These are phyloP conservation scores for Bovichtus variegatus DNA, from an alignment of 2,797 vertebrate species.

Conservation along the genomic window DNA sequence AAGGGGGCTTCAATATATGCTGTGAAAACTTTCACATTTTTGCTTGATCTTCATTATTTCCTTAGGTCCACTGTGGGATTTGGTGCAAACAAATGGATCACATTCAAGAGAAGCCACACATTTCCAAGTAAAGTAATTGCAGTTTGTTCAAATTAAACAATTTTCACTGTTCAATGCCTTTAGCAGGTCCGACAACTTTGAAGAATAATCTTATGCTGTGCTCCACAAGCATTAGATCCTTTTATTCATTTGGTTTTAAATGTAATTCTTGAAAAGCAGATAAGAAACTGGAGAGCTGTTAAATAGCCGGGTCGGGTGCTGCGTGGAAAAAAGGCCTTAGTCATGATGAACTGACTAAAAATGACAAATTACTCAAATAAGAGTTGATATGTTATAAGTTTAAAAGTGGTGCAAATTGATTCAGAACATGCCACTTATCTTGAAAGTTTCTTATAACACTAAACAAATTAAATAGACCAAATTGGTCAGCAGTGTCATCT, in stretches of 20 bases:
- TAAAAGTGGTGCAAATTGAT: neutral
- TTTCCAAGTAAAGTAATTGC: slow-evolving; percentile 48
- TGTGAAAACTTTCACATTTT: slow-evolving; percentile 43
- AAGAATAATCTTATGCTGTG: slow-evolving; percentile 43
- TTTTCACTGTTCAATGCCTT: slow-evolving; percentile 47
- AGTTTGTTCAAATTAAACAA: slow-evolving; percentile 55
- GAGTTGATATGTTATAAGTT: slow-evolving; percentile 16
- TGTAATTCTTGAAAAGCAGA: slow-evolving; percentile 57
- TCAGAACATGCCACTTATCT: neutral
- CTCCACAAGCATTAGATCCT: slow-evolving; percentile 36
- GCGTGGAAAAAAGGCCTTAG: slow-evolving; percentile 9
- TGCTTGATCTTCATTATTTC: slow-evolving; percentile 47
- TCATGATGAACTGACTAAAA: slow-evolving; percentile 32
- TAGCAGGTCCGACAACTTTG: slow-evolving; percentile 53
- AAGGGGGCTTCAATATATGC: slow-evolving; percentile 44
- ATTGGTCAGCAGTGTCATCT: neutral
- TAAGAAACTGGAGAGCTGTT: slow-evolving; percentile 41
- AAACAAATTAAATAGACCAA: slow-evolving; percentile 18
- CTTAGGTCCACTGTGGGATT: slow-evolving; percentile 39
- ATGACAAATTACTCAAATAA: slow-evolving; percentile 20
- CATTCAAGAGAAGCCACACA: slow-evolving; percentile 21
- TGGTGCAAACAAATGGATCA: slow-evolving; percentile 39
- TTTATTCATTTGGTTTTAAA: slow-evolving; percentile 54
- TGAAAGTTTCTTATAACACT: neutral
- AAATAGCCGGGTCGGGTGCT: slow-evolving; percentile 16